Evolutionary conservation across 2,888 invertebrate species (phyloP).

Genomic region (Tetranychus truncatus): DNA sequence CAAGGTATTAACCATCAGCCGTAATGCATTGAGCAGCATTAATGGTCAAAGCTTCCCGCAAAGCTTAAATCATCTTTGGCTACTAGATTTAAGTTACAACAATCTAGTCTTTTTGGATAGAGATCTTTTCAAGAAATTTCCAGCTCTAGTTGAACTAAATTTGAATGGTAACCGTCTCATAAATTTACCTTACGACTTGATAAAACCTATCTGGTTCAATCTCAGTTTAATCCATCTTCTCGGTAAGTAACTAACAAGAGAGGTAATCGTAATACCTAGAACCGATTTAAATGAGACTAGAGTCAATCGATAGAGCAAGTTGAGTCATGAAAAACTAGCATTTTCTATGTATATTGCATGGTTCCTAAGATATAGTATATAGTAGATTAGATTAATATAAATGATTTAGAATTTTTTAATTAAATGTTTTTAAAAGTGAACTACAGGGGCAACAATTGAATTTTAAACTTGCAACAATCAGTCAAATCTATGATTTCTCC

Average conservation of each 20-base stretch:
- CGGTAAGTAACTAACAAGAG: not conserved
- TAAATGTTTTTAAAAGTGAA: too few relatives aligned
- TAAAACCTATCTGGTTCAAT: not conserved
- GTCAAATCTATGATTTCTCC: too few relatives aligned
- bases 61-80: not conserved
- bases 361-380: too few relatives aligned
- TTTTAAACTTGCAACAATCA: too few relatives aligned
- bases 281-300: not conserved
- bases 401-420: too few relatives aligned
- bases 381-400: too few relatives aligned
- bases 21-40: not conserved
- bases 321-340: too few relatives aligned
- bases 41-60: not conserved
- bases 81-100: not conserved
- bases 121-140: not conserved
- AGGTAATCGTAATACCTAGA: not conserved
- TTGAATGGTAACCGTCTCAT: not conserved
- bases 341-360: too few relatives aligned
- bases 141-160: not conserved
- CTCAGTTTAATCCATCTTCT: not conserved
- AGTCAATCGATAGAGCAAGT: too few relatives aligned
- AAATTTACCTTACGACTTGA: not conserved
- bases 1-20: not conserved
- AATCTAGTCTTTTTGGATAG: not conserved
- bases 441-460: too few relatives aligned